Conservation (phyloP, 2,113 vertebrate species). For the Calyptommatus sinebrachiatus region DNA sequence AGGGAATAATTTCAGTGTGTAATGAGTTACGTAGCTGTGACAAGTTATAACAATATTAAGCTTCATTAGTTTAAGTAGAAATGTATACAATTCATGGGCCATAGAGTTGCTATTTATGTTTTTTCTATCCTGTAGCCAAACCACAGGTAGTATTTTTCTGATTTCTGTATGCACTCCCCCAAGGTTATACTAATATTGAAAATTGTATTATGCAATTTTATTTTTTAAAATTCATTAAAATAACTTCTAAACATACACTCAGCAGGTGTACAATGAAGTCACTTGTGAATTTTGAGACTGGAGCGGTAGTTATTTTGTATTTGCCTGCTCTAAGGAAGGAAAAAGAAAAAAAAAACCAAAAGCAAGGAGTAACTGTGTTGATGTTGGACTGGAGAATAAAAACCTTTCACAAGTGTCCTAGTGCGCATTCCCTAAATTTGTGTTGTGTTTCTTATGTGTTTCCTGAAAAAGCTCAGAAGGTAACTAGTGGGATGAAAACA, state of each 20-base stretch:
- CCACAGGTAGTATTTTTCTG: too few relatives aligned
- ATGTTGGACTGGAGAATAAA: constrained; percentile 68
- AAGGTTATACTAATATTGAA: too few relatives aligned
- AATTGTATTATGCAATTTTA: too few relatives aligned
- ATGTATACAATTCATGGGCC: too few relatives aligned
- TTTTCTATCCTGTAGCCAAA: too few relatives aligned
- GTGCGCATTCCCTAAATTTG: constrained; percentile 69
- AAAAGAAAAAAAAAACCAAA: constrained; percentile 63
- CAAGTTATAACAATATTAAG: constrained; percentile 62
- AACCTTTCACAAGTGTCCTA: constrained; percentile 66
- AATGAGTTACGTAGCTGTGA: constrained; percentile 72
- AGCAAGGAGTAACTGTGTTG: constrained; percentile 66
- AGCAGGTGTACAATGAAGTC: constrained; percentile 1
- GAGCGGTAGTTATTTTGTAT: too few relatives aligned
- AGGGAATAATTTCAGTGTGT: constrained; percentile 76
- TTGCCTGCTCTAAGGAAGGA: constrained; percentile 66
- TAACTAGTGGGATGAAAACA: neutral
- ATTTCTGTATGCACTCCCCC: too few relatives aligned
- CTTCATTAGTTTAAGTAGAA: too few relatives aligned
- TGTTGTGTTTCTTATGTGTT: constrained; percentile 70
- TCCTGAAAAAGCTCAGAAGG: constrained; percentile 55
- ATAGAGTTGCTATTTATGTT: too few relatives aligned
- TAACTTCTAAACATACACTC: too few relatives aligned
- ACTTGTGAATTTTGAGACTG: constrained; percentile 74
- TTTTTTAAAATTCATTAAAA: too few relatives aligned